These are phyloP conservation scores for Hecatera dysodea DNA, from an alignment of 2,888 invertebrate species.

Conservation along the genomic window DNA sequence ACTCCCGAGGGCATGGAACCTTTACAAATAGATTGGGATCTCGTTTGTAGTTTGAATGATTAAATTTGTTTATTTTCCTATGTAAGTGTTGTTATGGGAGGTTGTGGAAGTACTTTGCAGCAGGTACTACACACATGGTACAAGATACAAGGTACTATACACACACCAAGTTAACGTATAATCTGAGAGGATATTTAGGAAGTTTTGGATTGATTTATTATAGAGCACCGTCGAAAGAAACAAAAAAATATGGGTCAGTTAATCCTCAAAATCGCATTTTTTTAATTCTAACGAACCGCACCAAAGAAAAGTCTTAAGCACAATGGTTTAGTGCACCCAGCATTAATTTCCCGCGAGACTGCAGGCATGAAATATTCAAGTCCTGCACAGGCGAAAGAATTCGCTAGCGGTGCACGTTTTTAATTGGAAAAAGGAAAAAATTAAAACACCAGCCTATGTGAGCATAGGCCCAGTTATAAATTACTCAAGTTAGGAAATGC, in stretches of 20 bases:
- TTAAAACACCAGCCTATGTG: slow-evolving; percentile 60
- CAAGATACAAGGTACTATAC: no score
- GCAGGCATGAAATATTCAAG: slow-evolving; percentile 83
- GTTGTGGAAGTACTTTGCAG: background rate
- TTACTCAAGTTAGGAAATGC: slow-evolving; percentile 39
- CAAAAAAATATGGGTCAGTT: slow-evolving; percentile 45
- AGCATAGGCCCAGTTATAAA: slow-evolving; percentile 63
- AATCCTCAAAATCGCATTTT: slow-evolving; percentile 63
- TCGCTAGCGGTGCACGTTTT: slow-evolving; percentile 76
- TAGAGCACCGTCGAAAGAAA: background rate
- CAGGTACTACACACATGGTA: background rate
- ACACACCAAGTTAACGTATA: background rate
- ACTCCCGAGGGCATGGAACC: slow-evolving; percentile 66
- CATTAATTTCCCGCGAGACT: slow-evolving; percentile 82
- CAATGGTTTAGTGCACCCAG: slow-evolving; percentile 79
- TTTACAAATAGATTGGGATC: slow-evolving; percentile 68
- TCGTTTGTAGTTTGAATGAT: slow-evolving; percentile 52
- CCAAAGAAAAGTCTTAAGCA: slow-evolving; percentile 76
- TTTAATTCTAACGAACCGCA: slow-evolving; percentile 72
- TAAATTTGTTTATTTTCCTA: slow-evolving; percentile 32
- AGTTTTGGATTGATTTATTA: slow-evolving; percentile 15
- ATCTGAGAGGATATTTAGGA: background rate
- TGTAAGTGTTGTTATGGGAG: slow-evolving; percentile 14
- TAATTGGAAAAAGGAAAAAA: slow-evolving; percentile 78
- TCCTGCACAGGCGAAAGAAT: slow-evolving; percentile 76